Evolutionary conservation across 2,113 vertebrate species (phyloP), one percentile per base, ranked within the genome.

Genomic region (Amphiprion ocellaris): DNA sequence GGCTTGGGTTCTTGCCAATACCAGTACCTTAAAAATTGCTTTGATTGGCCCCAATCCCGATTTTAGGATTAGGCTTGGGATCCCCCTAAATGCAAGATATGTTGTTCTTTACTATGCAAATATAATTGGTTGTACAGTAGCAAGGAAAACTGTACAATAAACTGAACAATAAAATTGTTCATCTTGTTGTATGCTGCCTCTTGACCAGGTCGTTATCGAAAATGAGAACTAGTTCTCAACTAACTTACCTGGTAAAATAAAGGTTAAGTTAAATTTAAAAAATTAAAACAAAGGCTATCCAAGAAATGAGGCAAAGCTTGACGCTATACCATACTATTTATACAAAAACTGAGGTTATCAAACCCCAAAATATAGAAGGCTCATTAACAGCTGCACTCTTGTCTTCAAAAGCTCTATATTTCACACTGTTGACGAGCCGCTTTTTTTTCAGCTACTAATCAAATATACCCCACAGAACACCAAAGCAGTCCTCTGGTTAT

Each of bases 361-460:
- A 37, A 64, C 5, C 10, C 54, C 2, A 33, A 53, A 69, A 44
- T 8, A 17, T 55, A 39, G 52, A 74, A 60, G 10, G 68, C 85
- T 90, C 71, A 89, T 88, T 91, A 89, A 70, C 64, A 65, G 77
- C 69, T 65, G 12, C 46, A 50, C 58, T 53, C 21, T 77, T 71
- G 67, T 71, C 60, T 73, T 79, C 70, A 83, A 82, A 90, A 85
- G 41, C 80, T 83, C 39, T 46, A 83, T 76, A 85, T 87, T 88
- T 90, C 41, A 46, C 46, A 56, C 26, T 4, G 15, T 44, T 74
- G 74, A 79, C 77, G 74, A 65, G 46, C 15, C 56, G 19, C 55
- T 65, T 24, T 70, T 37, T 56, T 62, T 50, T 41, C 23, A 71
- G 59, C 77, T 67, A 82, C 66, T 84, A 84, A 91, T 92, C 83